These are phyloP conservation scores for Oxyteleia sp. DNA, from an alignment of 2,888 invertebrate species.

Conservation along the genomic window DNA sequence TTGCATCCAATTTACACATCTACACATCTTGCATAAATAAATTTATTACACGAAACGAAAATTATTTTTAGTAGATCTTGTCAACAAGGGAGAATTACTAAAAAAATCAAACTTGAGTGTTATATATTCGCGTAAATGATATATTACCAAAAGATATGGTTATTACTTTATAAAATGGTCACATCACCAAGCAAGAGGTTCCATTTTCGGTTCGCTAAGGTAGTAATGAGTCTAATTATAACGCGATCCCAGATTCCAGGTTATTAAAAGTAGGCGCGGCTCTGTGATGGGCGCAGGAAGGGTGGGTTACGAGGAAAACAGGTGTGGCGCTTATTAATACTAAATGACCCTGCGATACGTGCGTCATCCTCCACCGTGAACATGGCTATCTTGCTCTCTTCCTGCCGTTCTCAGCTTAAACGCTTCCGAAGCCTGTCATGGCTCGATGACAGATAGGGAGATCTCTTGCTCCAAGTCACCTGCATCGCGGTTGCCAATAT, in stretches of 20 bases:
- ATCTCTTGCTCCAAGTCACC: conserved; percentile 70
- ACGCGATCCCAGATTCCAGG: conserved; percentile 84
- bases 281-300: conserved; percentile 39
- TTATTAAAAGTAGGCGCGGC: conserved; percentile 86
- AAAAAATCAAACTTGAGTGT: too few relatives aligned
- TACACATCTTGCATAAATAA: too few relatives aligned
- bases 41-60: too few relatives aligned
- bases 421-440: conserved; percentile 76
- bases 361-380: conserved; percentile 68
- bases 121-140: conserved; percentile 16
- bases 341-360: conserved; percentile 61
- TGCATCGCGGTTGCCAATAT: conserved; percentile 76
- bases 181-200: conserved; percentile 52
- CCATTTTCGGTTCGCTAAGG: conserved; percentile 72
- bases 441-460: conserved; percentile 76
- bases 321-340: conserved; percentile 86
- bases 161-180: conserved; percentile 53
- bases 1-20: too few relatives aligned
- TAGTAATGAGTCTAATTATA: conserved; percentile 83
- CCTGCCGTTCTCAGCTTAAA: conserved; percentile 78
- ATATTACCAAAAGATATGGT: conserved; percentile 12
- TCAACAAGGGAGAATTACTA: too few relatives aligned
- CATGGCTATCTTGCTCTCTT: conserved; percentile 65
- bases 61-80: too few relatives aligned
- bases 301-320: conserved; percentile 79